A percentile compares a stretch with the other conserved stretches of the same genome.
Evolutionary conservation across 2,113 vertebrate genomes (phyloP).

Genomic region (Pimephales promelas): DNA sequence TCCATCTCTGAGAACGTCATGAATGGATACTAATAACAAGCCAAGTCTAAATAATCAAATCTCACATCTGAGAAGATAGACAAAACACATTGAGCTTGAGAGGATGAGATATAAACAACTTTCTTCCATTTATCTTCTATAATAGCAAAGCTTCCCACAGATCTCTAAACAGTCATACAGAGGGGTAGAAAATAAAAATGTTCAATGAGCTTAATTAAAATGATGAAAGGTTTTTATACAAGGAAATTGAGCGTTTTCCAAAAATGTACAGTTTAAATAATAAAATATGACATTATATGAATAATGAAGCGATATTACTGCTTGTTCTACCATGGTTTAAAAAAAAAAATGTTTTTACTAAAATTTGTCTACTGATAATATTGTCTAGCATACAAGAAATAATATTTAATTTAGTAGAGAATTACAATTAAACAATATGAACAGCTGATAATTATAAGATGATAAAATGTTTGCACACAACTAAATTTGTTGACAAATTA

Average conservation of each 20-base stretch:
- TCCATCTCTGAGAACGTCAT: slow-evolving; percentile 10
- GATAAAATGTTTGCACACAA: not conserved
- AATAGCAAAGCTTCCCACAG: not conserved
- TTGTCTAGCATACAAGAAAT: not conserved
- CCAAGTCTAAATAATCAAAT: slow-evolving; percentile 28
- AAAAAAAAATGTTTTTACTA: not conserved
- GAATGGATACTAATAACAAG: not conserved
- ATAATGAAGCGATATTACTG: not conserved
- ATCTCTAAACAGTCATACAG: not conserved
- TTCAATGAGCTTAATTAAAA: not conserved
- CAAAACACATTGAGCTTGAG: slow-evolving; percentile 39
- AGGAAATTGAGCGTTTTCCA: not conserved
- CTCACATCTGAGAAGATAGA: slow-evolving; percentile 16
- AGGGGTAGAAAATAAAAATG: not conserved
- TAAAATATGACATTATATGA: not conserved
- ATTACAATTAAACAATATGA: not conserved
- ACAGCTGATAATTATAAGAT: not conserved
- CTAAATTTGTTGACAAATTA: no score
- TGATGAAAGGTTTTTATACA: not conserved
- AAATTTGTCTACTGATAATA: not conserved
- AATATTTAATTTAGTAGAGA: not conserved
- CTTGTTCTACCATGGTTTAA: not conserved
- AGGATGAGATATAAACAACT: slow-evolving; percentile 26
- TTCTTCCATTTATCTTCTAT: not conserved
- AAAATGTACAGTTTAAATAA: not conserved